These are phyloP conservation scores for Decapterus maruadsi DNA, from an alignment of 2,797 vertebrate genomes.

Conservation along the genomic window DNA sequence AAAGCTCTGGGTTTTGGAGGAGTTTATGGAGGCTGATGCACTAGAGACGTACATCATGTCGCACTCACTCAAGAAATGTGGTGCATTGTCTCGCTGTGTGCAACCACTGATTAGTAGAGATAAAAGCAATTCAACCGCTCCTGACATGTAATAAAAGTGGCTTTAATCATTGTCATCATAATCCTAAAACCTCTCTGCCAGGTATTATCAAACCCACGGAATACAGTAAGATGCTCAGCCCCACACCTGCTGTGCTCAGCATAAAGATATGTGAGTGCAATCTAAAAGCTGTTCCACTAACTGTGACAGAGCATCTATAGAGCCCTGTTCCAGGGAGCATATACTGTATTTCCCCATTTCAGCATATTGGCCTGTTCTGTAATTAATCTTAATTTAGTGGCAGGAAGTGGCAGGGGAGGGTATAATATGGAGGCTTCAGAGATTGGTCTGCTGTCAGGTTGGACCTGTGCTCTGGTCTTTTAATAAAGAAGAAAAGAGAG, in stretches of 20 bases:
- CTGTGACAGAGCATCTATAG: conserved; percentile 73
- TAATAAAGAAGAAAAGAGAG: conserved; percentile 60
- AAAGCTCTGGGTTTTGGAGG: no score
- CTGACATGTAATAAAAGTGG: conserved; percentile 47
- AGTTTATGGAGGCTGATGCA: background rate
- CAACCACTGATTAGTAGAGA: conserved; percentile 41
- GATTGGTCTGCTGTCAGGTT: conserved; percentile 64
- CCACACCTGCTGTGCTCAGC: conserved; percentile 71
- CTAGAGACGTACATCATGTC: conserved; percentile 5
- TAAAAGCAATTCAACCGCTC: conserved; percentile 27
- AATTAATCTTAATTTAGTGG: conserved; percentile 83
- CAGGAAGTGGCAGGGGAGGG: conserved; percentile 54
- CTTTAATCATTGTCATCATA: conserved; percentile 66
- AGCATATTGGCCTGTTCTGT: conserved; percentile 73
- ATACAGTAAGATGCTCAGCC: conserved; percentile 52
- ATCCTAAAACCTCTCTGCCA: conserved; percentile 39
- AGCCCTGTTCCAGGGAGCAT: conserved; percentile 62
- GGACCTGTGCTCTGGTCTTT: conserved; percentile 48
- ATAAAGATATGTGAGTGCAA: conserved; percentile 64
- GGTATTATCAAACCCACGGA: conserved; percentile 49
- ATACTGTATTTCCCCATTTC: conserved; percentile 71
- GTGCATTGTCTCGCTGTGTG: conserved; percentile 18
- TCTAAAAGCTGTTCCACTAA: conserved; percentile 75
- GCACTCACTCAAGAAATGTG: conserved; percentile 1
- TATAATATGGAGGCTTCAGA: conserved; percentile 56